These are phyloP conservation scores for Sylvia borin DNA, from an alignment of 2,797 vertebrate species.

Conservation along the genomic window DNA sequence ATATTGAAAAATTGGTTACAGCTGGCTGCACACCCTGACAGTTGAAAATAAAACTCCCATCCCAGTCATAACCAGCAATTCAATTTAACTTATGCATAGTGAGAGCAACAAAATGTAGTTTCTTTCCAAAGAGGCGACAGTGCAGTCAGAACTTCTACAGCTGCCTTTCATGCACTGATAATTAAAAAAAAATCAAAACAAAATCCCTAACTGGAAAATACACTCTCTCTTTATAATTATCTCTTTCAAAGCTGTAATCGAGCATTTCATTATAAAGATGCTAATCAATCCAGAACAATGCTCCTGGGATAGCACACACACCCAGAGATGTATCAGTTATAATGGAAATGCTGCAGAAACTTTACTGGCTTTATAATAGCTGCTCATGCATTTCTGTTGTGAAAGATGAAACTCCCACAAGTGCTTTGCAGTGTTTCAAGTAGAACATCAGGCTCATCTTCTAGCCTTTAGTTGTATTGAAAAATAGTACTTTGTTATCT, in stretches of 20 bases:
- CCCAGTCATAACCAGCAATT: constrained; percentile 50
- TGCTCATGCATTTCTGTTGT: constrained; percentile 33
- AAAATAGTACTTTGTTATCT: neutral
- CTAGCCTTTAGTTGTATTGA: neutral
- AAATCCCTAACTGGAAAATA: constrained; percentile 57
- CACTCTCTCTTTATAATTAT: constrained; percentile 82
- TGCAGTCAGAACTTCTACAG: constrained; percentile 42
- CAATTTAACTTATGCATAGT: constrained; percentile 39
- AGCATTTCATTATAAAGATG: constrained; percentile 84
- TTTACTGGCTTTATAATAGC: constrained; percentile 16
- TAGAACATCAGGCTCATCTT: neutral
- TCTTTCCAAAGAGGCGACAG: neutral
- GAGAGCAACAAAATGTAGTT: constrained; percentile 15
- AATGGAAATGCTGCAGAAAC: constrained; percentile 57
- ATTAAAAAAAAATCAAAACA: constrained; percentile 39
- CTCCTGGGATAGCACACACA: constrained; percentile 46
- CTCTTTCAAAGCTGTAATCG: constrained; percentile 84
- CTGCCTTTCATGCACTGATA: constrained; percentile 57
- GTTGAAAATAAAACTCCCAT: constrained; percentile 47
- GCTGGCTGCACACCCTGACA: constrained; percentile 23
- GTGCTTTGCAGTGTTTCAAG: neutral
- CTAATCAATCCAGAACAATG: constrained; percentile 77
- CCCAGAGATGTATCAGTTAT: constrained; percentile 43
- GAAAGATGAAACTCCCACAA: constrained; percentile 44
- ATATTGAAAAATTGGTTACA: constrained; percentile 56